phyloP scores from a whole-genome alignment of 2,113 vertebrate species.

The Eidolon helvum region DNA sequence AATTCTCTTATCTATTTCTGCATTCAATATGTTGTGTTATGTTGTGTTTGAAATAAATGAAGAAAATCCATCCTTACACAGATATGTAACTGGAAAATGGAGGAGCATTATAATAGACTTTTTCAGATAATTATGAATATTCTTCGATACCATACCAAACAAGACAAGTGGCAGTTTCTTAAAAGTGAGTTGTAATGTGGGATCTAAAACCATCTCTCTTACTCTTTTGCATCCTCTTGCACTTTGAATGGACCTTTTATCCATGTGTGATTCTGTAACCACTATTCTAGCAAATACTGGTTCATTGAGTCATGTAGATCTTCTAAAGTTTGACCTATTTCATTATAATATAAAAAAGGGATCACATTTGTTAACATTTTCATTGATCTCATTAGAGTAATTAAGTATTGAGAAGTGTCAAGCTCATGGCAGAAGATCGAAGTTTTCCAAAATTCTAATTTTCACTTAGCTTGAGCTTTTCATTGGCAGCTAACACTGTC shows the following conservation, averaged over 20 bases:
- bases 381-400: neutral
- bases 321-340: slow-evolving; percentile 2
- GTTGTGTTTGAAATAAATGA: neutral
- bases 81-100: neutral
- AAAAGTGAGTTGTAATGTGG: neutral
- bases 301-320: neutral
- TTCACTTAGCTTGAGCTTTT: neutral
- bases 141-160: neutral
- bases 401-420: neutral
- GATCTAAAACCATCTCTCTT: neutral
- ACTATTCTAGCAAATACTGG: neutral
- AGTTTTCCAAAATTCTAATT: neutral
- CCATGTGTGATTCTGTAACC: neutral
- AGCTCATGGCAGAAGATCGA: neutral
- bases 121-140: neutral
- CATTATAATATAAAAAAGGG: neutral
- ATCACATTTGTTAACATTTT: neutral
- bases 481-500: neutral
- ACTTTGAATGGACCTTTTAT: neutral
- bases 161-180: neutral
- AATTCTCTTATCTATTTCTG: neutral
- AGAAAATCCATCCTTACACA: neutral
- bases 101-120: neutral
- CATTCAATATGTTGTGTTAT: neutral
- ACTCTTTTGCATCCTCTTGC: neutral